Conservation (phyloP, 1,140 invertebrate species). For the Hylaeus volcanicus region DNA sequence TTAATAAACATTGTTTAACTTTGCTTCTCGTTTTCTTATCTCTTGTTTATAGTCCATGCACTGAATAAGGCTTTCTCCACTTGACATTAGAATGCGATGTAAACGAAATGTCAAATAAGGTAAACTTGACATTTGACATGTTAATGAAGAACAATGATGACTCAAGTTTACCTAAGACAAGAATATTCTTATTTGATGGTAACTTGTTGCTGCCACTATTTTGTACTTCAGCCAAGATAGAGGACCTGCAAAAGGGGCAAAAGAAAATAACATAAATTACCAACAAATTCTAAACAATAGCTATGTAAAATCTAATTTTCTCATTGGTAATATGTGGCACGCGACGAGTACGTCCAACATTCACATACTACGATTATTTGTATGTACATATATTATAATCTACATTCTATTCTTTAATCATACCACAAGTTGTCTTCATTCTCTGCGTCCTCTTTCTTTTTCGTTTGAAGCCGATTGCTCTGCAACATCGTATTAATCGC, state of each 20-base stretch:
- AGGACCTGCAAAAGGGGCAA: slow-evolving; percentile 87
- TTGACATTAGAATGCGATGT: too few species aligned
- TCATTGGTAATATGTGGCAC: slow-evolving; percentile 19
- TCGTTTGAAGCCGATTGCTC: slow-evolving; percentile 82
- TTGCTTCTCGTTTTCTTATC: too few species aligned
- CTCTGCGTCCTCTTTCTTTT: slow-evolving; percentile 84
- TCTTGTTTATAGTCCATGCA: too few species aligned
- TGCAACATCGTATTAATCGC: slow-evolving; percentile 76
- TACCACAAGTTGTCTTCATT: slow-evolving; percentile 86
- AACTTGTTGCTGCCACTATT: slow-evolving; percentile 96
- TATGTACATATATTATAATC: slow-evolving; percentile 3
- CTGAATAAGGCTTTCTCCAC: too few species aligned
- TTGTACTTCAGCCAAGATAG: slow-evolving; percentile 96
- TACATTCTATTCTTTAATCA: slow-evolving; percentile 55
- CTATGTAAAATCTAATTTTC: slow-evolving; percentile 20
- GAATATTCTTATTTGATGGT: slow-evolving; percentile 94
- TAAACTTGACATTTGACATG: too few species aligned
- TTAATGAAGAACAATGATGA: not conserved
- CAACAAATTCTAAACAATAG: not conserved
- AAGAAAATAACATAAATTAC: slow-evolving; percentile 39
- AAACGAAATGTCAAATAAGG: too few species aligned
- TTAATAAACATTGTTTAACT: too few species aligned
- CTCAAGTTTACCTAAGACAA: slow-evolving; percentile 87
- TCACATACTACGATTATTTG: not conserved
- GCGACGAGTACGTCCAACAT: slow-evolving; percentile 6